Percentiles rank a stretch among this genome's conserved stretches.
These are phyloP conservation scores for Eumeta japonica DNA, from an alignment of 1,140 invertebrate genomes.

Conservation along the genomic window DNA sequence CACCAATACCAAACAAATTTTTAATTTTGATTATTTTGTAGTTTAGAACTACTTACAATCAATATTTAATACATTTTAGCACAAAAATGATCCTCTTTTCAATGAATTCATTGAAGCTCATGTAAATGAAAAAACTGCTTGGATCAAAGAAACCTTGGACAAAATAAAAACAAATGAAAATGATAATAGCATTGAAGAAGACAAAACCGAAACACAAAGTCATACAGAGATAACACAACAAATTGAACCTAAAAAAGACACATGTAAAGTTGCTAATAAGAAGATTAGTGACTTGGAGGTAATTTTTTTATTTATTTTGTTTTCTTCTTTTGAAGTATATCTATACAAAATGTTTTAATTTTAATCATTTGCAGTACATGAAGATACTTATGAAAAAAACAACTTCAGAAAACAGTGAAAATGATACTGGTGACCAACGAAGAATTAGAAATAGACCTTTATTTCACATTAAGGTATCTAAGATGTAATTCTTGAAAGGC, in stretches of 20 bases:
- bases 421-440: constrained; percentile 32
- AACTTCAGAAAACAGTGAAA: constrained; percentile 15
- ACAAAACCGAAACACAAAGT: constrained; percentile 18
- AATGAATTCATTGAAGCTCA: constrained; percentile 84
- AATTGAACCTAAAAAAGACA: constrained; percentile 15
- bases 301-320: constrained; percentile 13
- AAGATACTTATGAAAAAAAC: constrained; percentile 58
- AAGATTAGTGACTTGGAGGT: constrained; percentile 74
- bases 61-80: constrained; percentile 51
- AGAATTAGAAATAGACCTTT: constrained; percentile 52
- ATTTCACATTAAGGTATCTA: constrained; percentile 63
- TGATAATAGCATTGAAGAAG: constrained; percentile 39
- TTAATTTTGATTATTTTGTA: not conserved
- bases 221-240: constrained; percentile 7
- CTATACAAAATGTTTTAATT: not conserved
- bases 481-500: no score
- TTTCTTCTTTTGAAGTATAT: not conserved
- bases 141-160: constrained; percentile 68
- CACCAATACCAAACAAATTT: constrained; percentile 2
- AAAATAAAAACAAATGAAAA: constrained; percentile 35
- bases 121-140: constrained; percentile 62
- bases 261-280: constrained; percentile 62
- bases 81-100: constrained; percentile 87
- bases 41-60: constrained; percentile 9
- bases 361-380: constrained; percentile 59